Evolutionary conservation across 2,113 vertebrate species (phyloP), one percentile per base, ranked within the genome.

Genomic region (Pangasianodon gigas): DNA sequence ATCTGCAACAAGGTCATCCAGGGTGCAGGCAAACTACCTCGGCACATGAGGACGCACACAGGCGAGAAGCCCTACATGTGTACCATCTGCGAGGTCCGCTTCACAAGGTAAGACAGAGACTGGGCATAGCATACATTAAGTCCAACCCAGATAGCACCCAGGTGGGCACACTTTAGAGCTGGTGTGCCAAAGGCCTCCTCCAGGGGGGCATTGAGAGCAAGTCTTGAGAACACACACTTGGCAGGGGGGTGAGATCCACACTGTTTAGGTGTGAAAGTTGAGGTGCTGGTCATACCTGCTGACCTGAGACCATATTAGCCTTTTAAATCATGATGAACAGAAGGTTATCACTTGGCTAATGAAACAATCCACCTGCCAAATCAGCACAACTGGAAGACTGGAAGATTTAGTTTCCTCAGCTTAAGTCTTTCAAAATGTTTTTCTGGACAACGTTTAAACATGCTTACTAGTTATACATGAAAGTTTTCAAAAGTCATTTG

Each of bases 61-160:
- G 98, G 98, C 89, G 98, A 99, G 95, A 99, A 99, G 94, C 98
- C 98, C 32, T 99, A 99, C 93, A 98, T 99, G 97, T 99, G 98
- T 95, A 98, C 93, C 93, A 99, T 99, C 96, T 99, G 98, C 87
- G 98, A 99, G 95, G 98, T 99, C 88, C 97, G 98, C 92, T 99
- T 99, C 93, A 99, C 98, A 96, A 98, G 98, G 98, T 99, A 94
- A 74, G 97, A 91, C 81, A n/a, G 46, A 65, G 41, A 82, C 87
- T 54, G 79, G 19, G 58, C 79, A 44, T 7, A 44, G 80, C 58
- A 58, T 58, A 65, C 44, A 84, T 87, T 87, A 32, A 74, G 67
- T 69, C 48, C n/a, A 86, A 51, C 26, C 24, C 65, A 84, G 65
- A 71, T 84, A 84, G 24, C 51, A 41, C 79, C 41, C 87, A 84